Base-by-base conservation (phyloP, 1,140 invertebrate species). In the Adelges cooleyi region DNA sequence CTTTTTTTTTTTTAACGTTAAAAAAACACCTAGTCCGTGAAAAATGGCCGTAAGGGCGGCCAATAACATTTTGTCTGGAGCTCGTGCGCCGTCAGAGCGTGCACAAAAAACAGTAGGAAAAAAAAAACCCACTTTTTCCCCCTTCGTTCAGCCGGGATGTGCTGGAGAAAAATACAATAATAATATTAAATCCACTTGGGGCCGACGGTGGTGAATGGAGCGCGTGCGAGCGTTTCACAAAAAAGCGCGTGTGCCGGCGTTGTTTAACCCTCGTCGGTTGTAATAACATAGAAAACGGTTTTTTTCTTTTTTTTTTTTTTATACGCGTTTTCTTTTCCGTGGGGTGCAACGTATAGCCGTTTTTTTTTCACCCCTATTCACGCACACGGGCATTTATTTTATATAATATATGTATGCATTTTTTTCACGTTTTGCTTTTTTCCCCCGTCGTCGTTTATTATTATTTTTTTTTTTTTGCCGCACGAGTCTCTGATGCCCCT, bases 1-100 rank as follows among this genome's bases (percentile, higher is more conserved):
- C 46, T 62, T 62, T 62, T 62, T 29, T 62, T 62, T 62, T 62
- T 62, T 62, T 33, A 48, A 8, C 18, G 27, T 62, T 48, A 62
- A 62, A 62, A 46, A 48, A 62, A 62, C 18, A 8, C 11, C 11
- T 1, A 6, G 18, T 20, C 10, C 22, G 20, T 23, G 5, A 15
- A 62, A 62, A 62, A 62, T 62, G 56, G 56, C 53, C 15, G 53
- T 56, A 10, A 2, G 20, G n/a, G 42, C 36, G 38, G 23, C 54
- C 54, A 59, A 59, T 59, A 59, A 44, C 22, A 18, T n/a, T 18
- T 20, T 2, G 46, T 48, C 18, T 22, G 18, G 52, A 2, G 17
- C 2, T 5, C 53, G 36, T 56, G 52, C 52, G 33, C 15, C 20
- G 20, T 13, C 5, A 2, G 20, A 38, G 27, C 42, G 17, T 29